A percentile compares a stretch with the other conserved stretches of the same genome.
These are phyloP conservation scores for Caenorhabditis panamensis DNA, from an alignment of 2,888 invertebrate species.

Conservation along the genomic window DNA sequence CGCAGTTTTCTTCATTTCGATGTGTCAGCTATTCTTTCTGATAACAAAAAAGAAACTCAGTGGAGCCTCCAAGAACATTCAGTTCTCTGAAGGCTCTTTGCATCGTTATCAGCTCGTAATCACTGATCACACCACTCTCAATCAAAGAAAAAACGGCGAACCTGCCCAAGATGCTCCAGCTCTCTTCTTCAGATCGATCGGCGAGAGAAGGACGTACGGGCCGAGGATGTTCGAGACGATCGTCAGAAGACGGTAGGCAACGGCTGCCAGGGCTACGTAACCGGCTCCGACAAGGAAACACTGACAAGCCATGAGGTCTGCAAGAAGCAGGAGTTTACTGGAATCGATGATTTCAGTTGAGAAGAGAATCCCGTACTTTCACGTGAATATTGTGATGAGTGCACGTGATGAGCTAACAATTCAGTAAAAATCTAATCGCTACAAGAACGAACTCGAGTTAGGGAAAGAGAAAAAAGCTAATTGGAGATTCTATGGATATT, in stretches of 20 bases:
- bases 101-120: too few species aligned
- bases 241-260: constrained; percentile 48
- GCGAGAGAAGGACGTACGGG: constrained; percentile 69
- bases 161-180: constrained; percentile 78
- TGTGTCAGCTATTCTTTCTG: constrained; percentile 80
- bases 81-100: constrained; percentile 25
- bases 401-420: neutral
- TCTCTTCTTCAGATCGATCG: constrained; percentile 73
- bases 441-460: constrained; percentile 8
- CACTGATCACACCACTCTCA: too few species aligned
- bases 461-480: neutral
- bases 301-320: constrained; percentile 70
- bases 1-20: constrained; percentile 81
- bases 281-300: constrained; percentile 71
- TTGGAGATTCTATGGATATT: neutral
- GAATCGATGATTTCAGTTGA: neutral
- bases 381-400: too few species aligned
- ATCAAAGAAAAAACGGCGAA: constrained; percentile 52
- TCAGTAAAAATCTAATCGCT: constrained; percentile 28
- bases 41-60: neutral
- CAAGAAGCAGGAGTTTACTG: too few species aligned
- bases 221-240: constrained; percentile 67
- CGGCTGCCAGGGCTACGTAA: constrained; percentile 67
- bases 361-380: too few species aligned
- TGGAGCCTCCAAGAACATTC: neutral